A percentile compares a stretch with the other conserved stretches of the same genome.
These are phyloP conservation scores for Podarcis raffonei DNA, from an alignment of 2,113 vertebrate genomes.

Conservation along the genomic window DNA sequence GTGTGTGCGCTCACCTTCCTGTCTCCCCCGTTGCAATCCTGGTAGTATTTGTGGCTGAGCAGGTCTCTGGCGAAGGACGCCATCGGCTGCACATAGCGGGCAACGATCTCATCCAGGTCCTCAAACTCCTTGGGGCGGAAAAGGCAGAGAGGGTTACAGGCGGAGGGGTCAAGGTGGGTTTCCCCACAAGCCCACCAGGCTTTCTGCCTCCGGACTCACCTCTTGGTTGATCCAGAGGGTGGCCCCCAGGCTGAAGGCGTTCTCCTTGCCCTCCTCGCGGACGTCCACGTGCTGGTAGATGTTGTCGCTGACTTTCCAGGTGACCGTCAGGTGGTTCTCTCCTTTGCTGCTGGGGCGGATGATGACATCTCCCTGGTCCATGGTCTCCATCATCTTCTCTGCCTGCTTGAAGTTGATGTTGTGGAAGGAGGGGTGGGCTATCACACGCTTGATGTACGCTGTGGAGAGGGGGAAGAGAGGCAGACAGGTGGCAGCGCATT, in stretches of 20 bases:
- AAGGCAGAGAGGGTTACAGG: slow-evolving; percentile 16
- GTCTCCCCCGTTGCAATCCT: slow-evolving; percentile 89
- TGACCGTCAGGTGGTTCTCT: slow-evolving; percentile 96
- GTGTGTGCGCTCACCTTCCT: slow-evolving; percentile 82
- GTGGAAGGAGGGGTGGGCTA: slow-evolving; percentile 98
- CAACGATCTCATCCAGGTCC: slow-evolving; percentile 98
- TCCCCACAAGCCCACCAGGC: not conserved
- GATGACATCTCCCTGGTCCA: slow-evolving; percentile 97
- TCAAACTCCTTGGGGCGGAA: slow-evolving; percentile 90
- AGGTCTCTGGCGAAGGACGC: slow-evolving; percentile 96
- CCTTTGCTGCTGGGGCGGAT: slow-evolving; percentile 98
- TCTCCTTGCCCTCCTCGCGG: slow-evolving; percentile 96
- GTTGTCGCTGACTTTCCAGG: slow-evolving; percentile 96
- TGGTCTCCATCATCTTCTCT: slow-evolving; percentile 98
- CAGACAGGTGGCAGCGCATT: not conserved
- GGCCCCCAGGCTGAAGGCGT: slow-evolving; percentile 97
- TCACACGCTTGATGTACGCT: slow-evolving; percentile 98
- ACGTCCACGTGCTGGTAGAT: slow-evolving; percentile 98
- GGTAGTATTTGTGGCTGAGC: slow-evolving; percentile 95
- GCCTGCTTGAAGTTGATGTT: slow-evolving; percentile 99
- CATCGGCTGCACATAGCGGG: slow-evolving; percentile 97
- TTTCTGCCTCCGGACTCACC: slow-evolving; percentile 68
- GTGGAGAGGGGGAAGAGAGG: slow-evolving; percentile 6
- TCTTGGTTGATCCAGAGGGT: slow-evolving; percentile 96
- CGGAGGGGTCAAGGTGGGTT: not conserved